Conservation (phyloP, 2,888 invertebrate genomes). For the Agapostemon virescens region DNA sequence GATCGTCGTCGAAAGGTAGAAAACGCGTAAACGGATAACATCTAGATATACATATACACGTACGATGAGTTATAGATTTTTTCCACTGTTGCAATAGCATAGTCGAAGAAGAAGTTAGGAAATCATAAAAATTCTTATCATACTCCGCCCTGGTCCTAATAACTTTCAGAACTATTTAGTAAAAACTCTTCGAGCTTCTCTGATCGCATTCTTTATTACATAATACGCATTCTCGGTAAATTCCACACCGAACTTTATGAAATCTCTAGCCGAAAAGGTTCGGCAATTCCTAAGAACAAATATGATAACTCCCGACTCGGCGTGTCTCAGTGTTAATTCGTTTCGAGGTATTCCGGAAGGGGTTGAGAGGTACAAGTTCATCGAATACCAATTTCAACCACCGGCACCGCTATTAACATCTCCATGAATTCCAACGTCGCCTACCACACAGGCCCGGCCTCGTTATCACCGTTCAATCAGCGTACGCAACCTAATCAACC, state of each 20-base stretch:
- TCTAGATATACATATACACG: background rate
- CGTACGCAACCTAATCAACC: conserved; percentile 22
- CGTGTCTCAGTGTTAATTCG: background rate
- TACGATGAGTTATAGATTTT: conserved; percentile 48
- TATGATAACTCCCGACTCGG: background rate
- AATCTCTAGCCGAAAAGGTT: background rate
- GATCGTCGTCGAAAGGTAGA: background rate
- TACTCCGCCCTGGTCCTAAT: background rate
- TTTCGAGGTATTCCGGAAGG: background rate
- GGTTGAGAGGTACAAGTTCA: background rate
- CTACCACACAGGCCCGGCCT: background rate
- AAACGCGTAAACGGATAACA: conserved; percentile 1
- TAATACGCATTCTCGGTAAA: background rate
- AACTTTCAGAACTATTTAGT: background rate
- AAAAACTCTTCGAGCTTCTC: background rate
- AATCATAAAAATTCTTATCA: background rate
- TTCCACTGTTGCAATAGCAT: conserved; percentile 8
- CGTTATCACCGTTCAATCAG: conserved; percentile 16
- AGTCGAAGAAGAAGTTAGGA: no score
- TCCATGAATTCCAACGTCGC: background rate
- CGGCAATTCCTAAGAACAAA: background rate
- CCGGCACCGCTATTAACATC: background rate
- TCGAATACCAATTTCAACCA: background rate
- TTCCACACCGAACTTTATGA: background rate
- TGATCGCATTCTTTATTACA: background rate